These are phyloP conservation scores for Datnioides undecimradiatus DNA, from an alignment of 2,113 vertebrate genomes.

Conservation along the genomic window DNA sequence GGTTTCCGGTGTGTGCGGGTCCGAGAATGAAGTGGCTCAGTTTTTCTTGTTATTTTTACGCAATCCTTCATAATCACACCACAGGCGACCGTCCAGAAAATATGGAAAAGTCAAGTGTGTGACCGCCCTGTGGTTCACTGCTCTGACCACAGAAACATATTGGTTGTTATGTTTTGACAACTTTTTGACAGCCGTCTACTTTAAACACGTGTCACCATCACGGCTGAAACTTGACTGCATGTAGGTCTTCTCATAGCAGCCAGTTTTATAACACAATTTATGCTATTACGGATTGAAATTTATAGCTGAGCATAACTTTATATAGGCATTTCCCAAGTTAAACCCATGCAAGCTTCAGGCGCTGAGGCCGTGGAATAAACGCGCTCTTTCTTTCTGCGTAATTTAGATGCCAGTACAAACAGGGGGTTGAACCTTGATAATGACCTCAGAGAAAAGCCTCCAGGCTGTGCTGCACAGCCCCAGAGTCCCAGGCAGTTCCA, in stretches of 20 bases:
- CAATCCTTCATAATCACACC: conserved; percentile 50
- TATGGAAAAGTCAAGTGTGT: conserved; percentile 66
- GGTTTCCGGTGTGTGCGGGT: conserved; percentile 1
- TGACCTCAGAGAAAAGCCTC: conserved; percentile 59
- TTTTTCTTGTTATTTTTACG: conserved; percentile 38
- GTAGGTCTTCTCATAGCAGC: conserved; percentile 27
- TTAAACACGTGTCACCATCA: conserved; percentile 47
- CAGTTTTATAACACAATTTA: conserved; percentile 38
- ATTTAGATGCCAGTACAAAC: conserved; percentile 58
- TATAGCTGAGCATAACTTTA: conserved; percentile 64
- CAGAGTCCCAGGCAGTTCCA: conserved; percentile 15
- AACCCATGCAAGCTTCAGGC: conserved; percentile 30
- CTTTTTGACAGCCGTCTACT: conserved; percentile 56
- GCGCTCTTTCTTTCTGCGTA: conserved; percentile 44
- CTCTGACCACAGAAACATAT: conserved; percentile 68
- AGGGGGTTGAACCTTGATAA: conserved; percentile 43
- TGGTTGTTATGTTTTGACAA: conserved; percentile 68
- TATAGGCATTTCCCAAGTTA: conserved; percentile 31
- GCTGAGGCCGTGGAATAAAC: conserved; percentile 46
- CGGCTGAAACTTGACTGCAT: conserved; percentile 13
- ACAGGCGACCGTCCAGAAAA: conserved; percentile 58
- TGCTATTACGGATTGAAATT: conserved; percentile 56
- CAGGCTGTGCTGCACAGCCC: conserved; percentile 20
- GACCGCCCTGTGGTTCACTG: conserved; percentile 65
- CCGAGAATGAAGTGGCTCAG: not conserved